Evolutionary conservation across 2,888 invertebrate species (phyloP).

Genomic region (Euplagia quadripunctaria): DNA sequence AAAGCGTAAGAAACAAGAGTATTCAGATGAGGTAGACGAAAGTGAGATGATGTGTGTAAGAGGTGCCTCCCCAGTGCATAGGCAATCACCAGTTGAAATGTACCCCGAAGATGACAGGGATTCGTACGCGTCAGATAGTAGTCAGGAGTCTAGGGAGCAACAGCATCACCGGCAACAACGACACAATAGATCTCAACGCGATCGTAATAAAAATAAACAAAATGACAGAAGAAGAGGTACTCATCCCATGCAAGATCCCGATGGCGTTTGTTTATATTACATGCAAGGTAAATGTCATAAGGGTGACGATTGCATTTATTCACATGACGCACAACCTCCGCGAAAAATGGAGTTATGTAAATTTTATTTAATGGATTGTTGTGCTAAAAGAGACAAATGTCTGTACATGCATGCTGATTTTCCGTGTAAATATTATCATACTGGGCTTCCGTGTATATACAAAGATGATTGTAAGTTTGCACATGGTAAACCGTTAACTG

Average conservation of each 20-base stretch:
- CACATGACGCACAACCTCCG: constrained; percentile 93
- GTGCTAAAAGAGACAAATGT: constrained; percentile 98
- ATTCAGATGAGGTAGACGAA: constrained; percentile 89
- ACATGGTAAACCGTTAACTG: constrained; percentile 95
- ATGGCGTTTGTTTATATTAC: constrained; percentile 93
- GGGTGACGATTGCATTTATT: constrained; percentile 95
- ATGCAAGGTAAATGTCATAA: constrained; percentile 96
- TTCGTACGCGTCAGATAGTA: constrained; percentile 86
- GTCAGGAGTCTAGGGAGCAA: constrained; percentile 85
- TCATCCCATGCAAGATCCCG: constrained; percentile 89
- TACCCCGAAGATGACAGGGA: constrained; percentile 86
- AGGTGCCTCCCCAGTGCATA: constrained; percentile 90
- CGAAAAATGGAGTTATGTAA: constrained; percentile 98
- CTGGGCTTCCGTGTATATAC: constrained; percentile 94
- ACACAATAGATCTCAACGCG: constrained; percentile 73
- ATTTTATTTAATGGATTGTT: constrained; percentile 98
- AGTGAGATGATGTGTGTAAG: constrained; percentile 93
- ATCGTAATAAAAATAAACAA: constrained; percentile 85
- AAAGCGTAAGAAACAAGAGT: constrained; percentile 87
- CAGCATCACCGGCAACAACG: constrained; percentile 81
- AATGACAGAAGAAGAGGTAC: constrained; percentile 85
- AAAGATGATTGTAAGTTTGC: constrained; percentile 97
- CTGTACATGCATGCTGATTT: constrained; percentile 98
- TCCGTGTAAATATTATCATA: constrained; percentile 98
- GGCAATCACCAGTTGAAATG: constrained; percentile 65